Percentiles rank a stretch among this genome's conserved stretches.
Conservation (phyloP, 2,888 invertebrate species). For the Ptilodon capucinus region DNA sequence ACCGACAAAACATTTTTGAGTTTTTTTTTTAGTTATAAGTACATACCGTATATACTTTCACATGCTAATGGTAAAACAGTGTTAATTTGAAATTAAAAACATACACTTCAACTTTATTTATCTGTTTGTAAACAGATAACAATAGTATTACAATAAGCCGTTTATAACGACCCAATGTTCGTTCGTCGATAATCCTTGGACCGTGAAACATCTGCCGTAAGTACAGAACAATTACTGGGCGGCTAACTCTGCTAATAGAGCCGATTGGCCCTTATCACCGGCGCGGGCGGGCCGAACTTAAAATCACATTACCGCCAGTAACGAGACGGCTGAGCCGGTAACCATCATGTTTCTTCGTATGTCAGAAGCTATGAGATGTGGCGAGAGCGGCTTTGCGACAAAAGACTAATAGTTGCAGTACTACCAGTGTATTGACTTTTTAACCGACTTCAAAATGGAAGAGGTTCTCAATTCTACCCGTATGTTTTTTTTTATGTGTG, state of each 20-base stretch:
- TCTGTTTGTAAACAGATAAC: not conserved
- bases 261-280: conserved; percentile 57
- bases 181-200: conserved; percentile 28
- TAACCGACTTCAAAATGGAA: too few relatives aligned
- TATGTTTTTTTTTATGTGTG: too few relatives aligned
- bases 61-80: too few relatives aligned
- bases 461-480: too few relatives aligned
- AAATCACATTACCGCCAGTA: conserved; percentile 57
- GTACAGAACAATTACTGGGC: conserved; percentile 44
- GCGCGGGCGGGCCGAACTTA: conserved; percentile 49
- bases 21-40: too few relatives aligned
- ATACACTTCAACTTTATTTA: too few relatives aligned
- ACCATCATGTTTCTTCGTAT: conserved; percentile 34
- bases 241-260: conserved; percentile 51
- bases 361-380: conserved; percentile 16
- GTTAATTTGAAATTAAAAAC: too few relatives aligned
- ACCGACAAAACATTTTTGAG: too few relatives aligned
- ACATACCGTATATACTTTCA: too few relatives aligned
- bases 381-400: too few relatives aligned
- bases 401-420: too few relatives aligned
- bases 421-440: too few relatives aligned
- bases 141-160: not conserved
- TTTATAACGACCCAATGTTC: not conserved
- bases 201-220: conserved; percentile 19
- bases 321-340: conserved; percentile 52